These are phyloP conservation scores for Neoaliturus tenellus DNA, from an alignment of 2,888 invertebrate genomes.

Conservation along the genomic window DNA sequence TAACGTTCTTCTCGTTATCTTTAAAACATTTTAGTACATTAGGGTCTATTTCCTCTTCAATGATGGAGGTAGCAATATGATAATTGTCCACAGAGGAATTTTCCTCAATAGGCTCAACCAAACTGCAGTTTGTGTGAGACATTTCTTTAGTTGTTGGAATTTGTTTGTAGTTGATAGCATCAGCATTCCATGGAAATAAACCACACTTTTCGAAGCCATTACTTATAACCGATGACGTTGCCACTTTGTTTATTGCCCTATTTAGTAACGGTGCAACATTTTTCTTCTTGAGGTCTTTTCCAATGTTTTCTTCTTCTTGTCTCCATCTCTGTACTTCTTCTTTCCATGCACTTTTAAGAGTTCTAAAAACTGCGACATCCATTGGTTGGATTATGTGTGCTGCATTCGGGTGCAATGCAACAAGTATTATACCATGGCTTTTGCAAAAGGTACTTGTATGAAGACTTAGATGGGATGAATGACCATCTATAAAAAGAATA, in stretches of 20 bases:
- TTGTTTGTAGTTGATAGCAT: not conserved
- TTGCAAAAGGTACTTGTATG: slow-evolving; percentile 62
- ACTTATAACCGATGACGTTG: slow-evolving; percentile 62
- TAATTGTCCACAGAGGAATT: not conserved
- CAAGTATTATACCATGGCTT: slow-evolving; percentile 62
- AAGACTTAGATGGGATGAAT: slow-evolving; percentile 69
- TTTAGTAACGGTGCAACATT: slow-evolving; percentile 67
- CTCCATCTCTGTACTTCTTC: slow-evolving; percentile 61
- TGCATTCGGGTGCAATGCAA: slow-evolving; percentile 63
- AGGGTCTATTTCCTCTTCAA: not conserved
- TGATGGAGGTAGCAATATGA: not conserved
- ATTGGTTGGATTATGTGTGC: slow-evolving; percentile 65
- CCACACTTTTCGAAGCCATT: slow-evolving; percentile 68
- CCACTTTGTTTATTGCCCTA: slow-evolving; percentile 63
- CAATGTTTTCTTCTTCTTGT: slow-evolving; percentile 60
- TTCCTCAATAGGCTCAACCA: not conserved
- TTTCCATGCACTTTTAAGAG: slow-evolving; percentile 62
- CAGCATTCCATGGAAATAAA: slow-evolving; percentile 62
- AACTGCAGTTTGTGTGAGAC: not conserved
- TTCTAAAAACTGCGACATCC: slow-evolving; percentile 63
- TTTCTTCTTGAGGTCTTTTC: slow-evolving; percentile 65
- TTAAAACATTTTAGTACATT: not conserved
- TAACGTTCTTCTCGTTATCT: not conserved
- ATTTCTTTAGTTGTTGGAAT: not conserved
- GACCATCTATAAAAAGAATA: slow-evolving; percentile 71